Evolutionary conservation across 2,888 invertebrate genomes (phyloP), one percentile per base, ranked within the genome.

Genomic region (Minunthozetes semirufus): DNA sequence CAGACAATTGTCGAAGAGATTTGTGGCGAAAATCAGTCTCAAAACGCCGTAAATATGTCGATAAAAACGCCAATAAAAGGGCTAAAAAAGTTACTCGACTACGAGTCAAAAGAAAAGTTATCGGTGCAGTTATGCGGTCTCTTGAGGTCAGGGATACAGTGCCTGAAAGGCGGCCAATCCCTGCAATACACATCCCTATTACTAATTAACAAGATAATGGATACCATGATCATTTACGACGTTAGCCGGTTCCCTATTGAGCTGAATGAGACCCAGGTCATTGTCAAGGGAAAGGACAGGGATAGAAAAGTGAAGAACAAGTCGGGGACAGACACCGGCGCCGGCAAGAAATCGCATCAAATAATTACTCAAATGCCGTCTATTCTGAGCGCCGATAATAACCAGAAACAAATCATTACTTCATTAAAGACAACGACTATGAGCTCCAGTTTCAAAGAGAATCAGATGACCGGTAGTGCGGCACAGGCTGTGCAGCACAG

Each of bases 181-280:
- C 83, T 87, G 22, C 87, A 88, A 80, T 88, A 87, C 82, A 86
- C 87, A 0, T 87, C 87, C 5, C 84, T 88, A 80, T 84, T 85
- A 78, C 85, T 86, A 74, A 84, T 88, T 78, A 88, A 88, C 82
- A 86, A 86, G 81, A 83, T 86, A 72, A 83, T 88, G 74, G 88
- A 88, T 81, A 84, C 84, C 29, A 84, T 84, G 76, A 81, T 86
- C 72, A 82, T 84, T 78, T 81, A 85, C 81, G 81, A 84, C 73
- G 81, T 81, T 8, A 66, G 33, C 11, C 6, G 9, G 13, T 38
- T 50, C 8, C 29, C 50, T 17, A 25, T 73, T 73, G 27, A 74
- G 13, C 48, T 53, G 13, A 27, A 59, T 3, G n/a, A 74, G 8
- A 46, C 17, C 6, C 9, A 29, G 13, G 50, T 50, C n/a, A 0